Percentiles rank a stretch among this genome's conserved stretches.
Evolutionary conservation across 2,113 vertebrate species (phyloP).

Genomic region (Lophotis ruficrista): DNA sequence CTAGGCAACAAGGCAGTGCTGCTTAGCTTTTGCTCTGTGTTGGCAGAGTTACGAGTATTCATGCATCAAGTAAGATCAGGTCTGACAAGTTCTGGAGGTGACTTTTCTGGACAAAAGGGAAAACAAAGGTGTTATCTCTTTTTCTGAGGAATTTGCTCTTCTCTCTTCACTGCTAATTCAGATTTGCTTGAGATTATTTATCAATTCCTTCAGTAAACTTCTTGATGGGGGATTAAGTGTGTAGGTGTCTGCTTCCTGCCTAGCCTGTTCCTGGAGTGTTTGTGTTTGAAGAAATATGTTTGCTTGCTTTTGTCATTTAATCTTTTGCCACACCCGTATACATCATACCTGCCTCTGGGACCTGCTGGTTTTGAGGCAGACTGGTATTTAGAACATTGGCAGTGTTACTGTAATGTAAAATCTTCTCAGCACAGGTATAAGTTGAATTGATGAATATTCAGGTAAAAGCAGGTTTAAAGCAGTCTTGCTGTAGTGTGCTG

Average conservation of each 20-base stretch:
- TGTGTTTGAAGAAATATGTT: background rate
- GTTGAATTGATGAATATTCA: background rate
- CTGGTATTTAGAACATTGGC: background rate
- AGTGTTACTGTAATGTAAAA: background rate
- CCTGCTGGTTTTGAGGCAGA: background rate
- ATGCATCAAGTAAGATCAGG: background rate
- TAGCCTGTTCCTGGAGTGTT: background rate
- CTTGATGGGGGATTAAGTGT: background rate
- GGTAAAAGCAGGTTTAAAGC: background rate
- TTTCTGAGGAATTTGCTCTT: background rate
- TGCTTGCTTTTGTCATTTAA: background rate
- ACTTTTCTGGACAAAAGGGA: background rate
- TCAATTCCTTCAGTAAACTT: slow-evolving; percentile 5
- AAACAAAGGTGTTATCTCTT: background rate
- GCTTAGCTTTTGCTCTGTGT: background rate
- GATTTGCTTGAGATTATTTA: background rate
- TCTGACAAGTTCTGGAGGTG: slow-evolving; percentile 7
- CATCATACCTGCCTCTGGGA: slow-evolving; percentile 2
- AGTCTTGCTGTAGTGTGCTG: background rate
- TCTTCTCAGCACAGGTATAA: background rate
- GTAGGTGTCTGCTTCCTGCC: background rate
- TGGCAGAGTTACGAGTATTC: background rate
- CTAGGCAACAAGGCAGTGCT: background rate
- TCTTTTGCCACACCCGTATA: background rate
- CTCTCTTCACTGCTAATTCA: background rate